Evolutionary conservation across 1,140 invertebrate genomes (phyloP).

Genomic region (Drosophila fuyamai): DNA sequence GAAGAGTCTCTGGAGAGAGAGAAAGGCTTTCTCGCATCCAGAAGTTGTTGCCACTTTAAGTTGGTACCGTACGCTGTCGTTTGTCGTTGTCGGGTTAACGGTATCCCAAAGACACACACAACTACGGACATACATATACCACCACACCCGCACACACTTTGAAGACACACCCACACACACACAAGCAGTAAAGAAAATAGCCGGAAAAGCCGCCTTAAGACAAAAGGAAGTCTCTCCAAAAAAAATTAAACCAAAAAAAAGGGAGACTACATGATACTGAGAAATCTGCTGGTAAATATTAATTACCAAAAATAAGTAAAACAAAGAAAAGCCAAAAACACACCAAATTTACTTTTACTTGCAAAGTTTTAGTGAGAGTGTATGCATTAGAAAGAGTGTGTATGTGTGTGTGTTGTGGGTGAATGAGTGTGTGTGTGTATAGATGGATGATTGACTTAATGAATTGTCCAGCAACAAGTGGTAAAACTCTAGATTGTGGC

Average conservation of each 20-base stretch:
- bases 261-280: conserved; percentile 55
- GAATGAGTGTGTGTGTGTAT: neutral
- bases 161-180: neutral
- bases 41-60: conserved; percentile 41
- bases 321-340: conserved; percentile 11
- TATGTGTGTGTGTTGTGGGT: conserved; percentile 11
- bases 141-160: neutral
- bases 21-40: conserved; percentile 30
- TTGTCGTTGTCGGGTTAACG: conserved; percentile 39
- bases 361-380: conserved; percentile 6
- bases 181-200: conserved; percentile 5
- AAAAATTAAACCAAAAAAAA: neutral
- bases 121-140: neutral
- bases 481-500: conserved; percentile 12
- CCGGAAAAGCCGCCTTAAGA: conserved; percentile 11
- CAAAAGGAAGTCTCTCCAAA: conserved; percentile 2
- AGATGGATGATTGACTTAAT: conserved; percentile 23
- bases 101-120: conserved; percentile 13
- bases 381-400: conserved; percentile 4
- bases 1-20: conserved; percentile 16
- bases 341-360: conserved; percentile 22
- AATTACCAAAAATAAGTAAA: conserved; percentile 45
- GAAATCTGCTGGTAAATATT: conserved; percentile 76
- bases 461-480: conserved; percentile 56
- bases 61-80: conserved; percentile 27